Evolutionary conservation across 2,113 vertebrate species (phyloP), one percentile per base, ranked within the genome.

Genomic region (Eonycteris spelaea): DNA sequence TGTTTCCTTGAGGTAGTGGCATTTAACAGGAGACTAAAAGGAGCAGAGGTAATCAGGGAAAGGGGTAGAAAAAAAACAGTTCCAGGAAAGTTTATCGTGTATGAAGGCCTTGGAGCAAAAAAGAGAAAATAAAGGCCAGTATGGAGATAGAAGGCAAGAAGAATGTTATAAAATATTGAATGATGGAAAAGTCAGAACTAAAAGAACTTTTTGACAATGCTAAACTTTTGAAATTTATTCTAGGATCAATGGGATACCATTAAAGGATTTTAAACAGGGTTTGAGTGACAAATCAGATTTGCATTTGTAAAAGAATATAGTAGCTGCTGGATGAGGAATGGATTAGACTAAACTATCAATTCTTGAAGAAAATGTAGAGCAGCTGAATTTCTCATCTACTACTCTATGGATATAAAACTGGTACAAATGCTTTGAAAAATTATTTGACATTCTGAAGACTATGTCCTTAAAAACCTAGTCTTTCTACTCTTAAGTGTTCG

Each of bases 241-340:
- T 73, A 48, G 26, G 33, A 88, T 91, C 77, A 95, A 67, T 95
- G 45, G 88, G 43, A 95, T 89, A 73, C 21, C 19, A 75, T 85
- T 77, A 91, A 94, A 70, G 16, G 59, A 57, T 63, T 96, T 84
- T 67, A 78, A 43, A 35, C 24, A 91, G 22, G 30, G 26, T 77
- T 91, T 73, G 48, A 40, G 40, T n/a, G 78, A 88, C 45, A 91
- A 86, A 92, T 90, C 30, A 87, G 7, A 65, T 89, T 95, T 96
- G 35, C 19, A 67, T 82, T 86, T 91, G 9, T 89, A 82, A 97
- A 96, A 77, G 59, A 45, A 90, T 22, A 78, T 1, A 77, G 57
- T 16, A 53, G 43, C 43, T 74, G 33, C n/a, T 65, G 65, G 45
- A 57, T 75, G 51, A 88, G 13, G 5, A 83, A 93, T 91, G 73